phyloP scores from a whole-genome alignment of 2,888 invertebrate genomes.

The Parnassius smintheus region DNA sequence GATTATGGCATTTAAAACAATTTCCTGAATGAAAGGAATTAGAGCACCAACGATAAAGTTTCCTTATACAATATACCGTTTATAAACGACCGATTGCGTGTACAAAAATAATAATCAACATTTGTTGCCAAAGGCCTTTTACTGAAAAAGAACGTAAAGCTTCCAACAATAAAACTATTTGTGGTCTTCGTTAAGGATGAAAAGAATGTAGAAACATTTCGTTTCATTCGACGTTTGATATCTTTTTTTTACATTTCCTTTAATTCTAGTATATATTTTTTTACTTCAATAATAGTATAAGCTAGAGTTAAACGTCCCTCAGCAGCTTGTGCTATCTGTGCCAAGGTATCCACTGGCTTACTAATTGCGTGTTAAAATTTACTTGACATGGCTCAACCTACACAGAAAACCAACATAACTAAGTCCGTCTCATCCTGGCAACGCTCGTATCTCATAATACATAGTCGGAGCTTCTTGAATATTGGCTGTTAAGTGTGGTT shows the following conservation, averaged over 20 bases:
- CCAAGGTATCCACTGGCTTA: slow-evolving; percentile 68
- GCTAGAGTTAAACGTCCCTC: slow-evolving; percentile 46
- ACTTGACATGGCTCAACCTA: slow-evolving; percentile 76
- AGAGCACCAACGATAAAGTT: slow-evolving; percentile 47
- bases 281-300: slow-evolving; percentile 38
- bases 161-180: slow-evolving; percentile 51
- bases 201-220: slow-evolving; percentile 21
- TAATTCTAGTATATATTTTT: neutral
- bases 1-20: slow-evolving; percentile 37
- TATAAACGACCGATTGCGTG: slow-evolving; percentile 65
- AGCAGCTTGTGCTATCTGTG: slow-evolving; percentile 61
- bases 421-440: slow-evolving; percentile 43
- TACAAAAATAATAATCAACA: slow-evolving; percentile 63
- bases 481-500: slow-evolving; percentile 49
- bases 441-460: slow-evolving; percentile 42
- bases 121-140: slow-evolving; percentile 55
- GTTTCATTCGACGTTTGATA: slow-evolving; percentile 1
- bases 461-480: slow-evolving; percentile 39
- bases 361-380: slow-evolving; percentile 79
- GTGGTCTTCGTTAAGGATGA: slow-evolving; percentile 37
- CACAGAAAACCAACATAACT: slow-evolving; percentile 46
- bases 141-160: slow-evolving; percentile 56
- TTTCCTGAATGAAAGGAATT: slow-evolving; percentile 51
- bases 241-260: neutral
- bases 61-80: slow-evolving; percentile 42